Conservation (phyloP, 2,888 invertebrate genomes). For the Orthosia cruda region DNA sequence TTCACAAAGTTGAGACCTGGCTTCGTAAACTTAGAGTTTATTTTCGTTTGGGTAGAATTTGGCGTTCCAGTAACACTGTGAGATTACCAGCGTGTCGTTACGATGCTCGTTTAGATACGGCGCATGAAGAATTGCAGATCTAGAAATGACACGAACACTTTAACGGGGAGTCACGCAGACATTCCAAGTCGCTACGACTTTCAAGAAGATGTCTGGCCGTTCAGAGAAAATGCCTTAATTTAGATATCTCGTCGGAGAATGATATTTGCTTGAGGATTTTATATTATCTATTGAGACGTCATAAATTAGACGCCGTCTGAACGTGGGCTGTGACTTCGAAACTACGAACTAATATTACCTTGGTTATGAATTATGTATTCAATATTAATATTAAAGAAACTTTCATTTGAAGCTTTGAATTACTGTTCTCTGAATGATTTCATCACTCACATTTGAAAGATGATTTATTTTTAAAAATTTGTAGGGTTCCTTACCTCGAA, state of each 20-base stretch:
- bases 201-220: slow-evolving; percentile 33
- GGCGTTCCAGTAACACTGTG: slow-evolving; percentile 79
- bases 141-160: slow-evolving; percentile 80
- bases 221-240: slow-evolving; percentile 5
- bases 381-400: slow-evolving; percentile 23
- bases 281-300: slow-evolving; percentile 1
- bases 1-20: slow-evolving; percentile 64
- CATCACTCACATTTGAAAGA: not conserved
- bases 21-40: slow-evolving; percentile 68
- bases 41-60: slow-evolving; percentile 69
- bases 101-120: slow-evolving; percentile 91
- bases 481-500: too few species aligned
- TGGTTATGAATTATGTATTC: slow-evolving; percentile 26
- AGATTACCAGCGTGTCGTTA: slow-evolving; percentile 90
- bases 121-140: slow-evolving; percentile 90
- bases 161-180: slow-evolving; percentile 72
- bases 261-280: slow-evolving; percentile 13
- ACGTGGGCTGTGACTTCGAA: slow-evolving; percentile 16
- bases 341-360: slow-evolving; percentile 25
- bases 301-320: slow-evolving; percentile 28
- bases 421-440: slow-evolving; percentile 12
- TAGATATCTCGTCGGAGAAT: slow-evolving; percentile 7
- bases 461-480: not conserved
- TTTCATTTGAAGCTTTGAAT: slow-evolving; percentile 27
- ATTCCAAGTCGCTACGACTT: slow-evolving; percentile 40